Conservation (phyloP, 2,797 vertebrate genomes). For the Ptychobarbus kaznakovi region DNA sequence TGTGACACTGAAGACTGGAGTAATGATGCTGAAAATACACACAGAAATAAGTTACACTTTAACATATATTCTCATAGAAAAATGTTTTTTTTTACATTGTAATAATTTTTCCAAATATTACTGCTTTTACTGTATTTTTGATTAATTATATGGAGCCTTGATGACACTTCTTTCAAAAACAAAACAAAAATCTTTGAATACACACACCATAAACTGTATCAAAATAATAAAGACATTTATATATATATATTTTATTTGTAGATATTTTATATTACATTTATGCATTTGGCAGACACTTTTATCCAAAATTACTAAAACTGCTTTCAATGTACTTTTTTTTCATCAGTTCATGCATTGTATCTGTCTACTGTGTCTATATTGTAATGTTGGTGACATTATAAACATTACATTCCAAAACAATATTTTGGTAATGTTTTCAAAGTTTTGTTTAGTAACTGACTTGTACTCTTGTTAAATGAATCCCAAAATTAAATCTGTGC, state of each 20-base stretch:
- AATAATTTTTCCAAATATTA: neutral
- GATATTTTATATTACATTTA: neutral
- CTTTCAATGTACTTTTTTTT: neutral
- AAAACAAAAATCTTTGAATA: neutral
- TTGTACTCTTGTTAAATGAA: neutral
- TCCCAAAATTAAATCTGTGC: neutral
- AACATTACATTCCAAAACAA: neutral
- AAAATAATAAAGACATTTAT: neutral
- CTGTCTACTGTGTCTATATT: neutral
- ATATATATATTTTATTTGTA: neutral
- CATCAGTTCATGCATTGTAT: neutral
- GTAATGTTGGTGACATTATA: neutral
- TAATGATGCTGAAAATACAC: neutral
- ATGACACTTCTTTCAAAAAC: neutral
- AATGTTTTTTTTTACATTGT: neutral
- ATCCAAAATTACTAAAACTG: neutral
- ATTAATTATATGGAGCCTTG: neutral
- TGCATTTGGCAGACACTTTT: neutral
- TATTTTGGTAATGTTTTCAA: too few relatives aligned
- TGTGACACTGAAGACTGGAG: neutral
- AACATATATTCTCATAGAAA: neutral
- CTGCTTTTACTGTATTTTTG: neutral
- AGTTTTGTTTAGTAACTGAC: neutral
- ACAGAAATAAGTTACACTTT: neutral
- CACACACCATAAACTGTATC: neutral